A percentile compares a stretch with the other conserved stretches of the same genome.
Evolutionary conservation across 2,797 vertebrate species (phyloP).

Genomic region (Kryptopterus vitreolus): DNA sequence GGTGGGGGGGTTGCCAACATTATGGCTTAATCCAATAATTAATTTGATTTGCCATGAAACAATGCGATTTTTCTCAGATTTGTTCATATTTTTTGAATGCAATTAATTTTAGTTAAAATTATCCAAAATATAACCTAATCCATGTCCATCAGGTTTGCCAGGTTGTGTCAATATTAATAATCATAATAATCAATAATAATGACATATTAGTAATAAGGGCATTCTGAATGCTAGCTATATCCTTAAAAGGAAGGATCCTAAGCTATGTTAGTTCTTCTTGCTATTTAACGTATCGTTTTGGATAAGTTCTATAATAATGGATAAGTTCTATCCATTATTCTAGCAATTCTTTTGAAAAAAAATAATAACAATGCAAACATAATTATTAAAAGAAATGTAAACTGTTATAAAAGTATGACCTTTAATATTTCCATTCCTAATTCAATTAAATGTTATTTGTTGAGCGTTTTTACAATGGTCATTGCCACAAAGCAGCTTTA

Average conservation of each 20-base stretch:
- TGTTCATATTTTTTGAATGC: neutral
- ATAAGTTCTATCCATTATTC: too few relatives aligned
- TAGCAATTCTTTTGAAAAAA: too few relatives aligned
- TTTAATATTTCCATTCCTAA: neutral
- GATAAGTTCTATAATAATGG: too few relatives aligned
- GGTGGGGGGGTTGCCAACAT: neutral
- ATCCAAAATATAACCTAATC: neutral
- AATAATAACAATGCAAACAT: neutral
- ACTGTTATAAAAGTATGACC: neutral
- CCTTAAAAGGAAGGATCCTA: neutral
- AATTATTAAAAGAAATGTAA: neutral
- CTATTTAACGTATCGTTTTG: neutral
- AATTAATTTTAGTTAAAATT: neutral
- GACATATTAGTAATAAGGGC: neutral
- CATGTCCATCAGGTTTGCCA: neutral
- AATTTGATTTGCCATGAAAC: neutral
- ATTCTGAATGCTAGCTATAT: neutral
- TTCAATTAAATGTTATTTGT: too few relatives aligned
- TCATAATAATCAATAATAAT: too few relatives aligned
- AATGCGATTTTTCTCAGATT: too few relatives aligned
- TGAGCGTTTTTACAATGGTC: too few relatives aligned
- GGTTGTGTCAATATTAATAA: neutral
- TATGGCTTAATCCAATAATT: slow-evolving; percentile 3
- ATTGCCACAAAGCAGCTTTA: too few relatives aligned
- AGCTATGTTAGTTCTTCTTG: neutral